Evolutionary conservation across 2,888 invertebrate species (phyloP), one percentile per base, ranked within the genome.

Genomic region (Parnassius mnemosyne): DNA sequence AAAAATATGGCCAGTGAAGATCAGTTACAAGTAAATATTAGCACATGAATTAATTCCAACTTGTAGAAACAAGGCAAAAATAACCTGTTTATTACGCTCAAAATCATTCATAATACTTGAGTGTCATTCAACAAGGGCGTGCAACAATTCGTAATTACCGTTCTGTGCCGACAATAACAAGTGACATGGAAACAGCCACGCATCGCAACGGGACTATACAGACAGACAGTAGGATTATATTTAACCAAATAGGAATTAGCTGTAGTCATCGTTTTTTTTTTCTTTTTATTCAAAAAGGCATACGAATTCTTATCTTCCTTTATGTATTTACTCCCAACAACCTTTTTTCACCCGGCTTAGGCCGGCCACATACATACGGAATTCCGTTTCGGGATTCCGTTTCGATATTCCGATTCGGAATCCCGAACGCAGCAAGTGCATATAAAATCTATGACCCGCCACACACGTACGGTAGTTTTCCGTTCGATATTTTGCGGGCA

Each of bases 1-100:
- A 7, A 34, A 7, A 34, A 34, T 5, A 3, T 34, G 34, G 7
- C 34, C 95, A 42, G 96, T 96, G 70, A 96, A 93, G 71, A 95
- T 95, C 95, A 80, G 42, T 91, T 87, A 44, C 12, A 25, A 13
- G 42, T 53, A 2, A 13, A 7, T 7, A 42, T 42, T n/a, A 44
- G 1, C 54, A 20, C 34, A 12, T 46, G 20, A 55, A 55, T 46
- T 20, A n/a, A n/a, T 54, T 55, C 20, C 20, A 34, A 34, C 34
- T 7, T 7, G 12, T 44, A 12, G 44, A 11, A 13, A 63, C 51
- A 41, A 42, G 20, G 51, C 52, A 55, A 55, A 55, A 51, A 55
- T 56, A 56, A 11, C 11, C 12, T 25, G 20, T 52, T 56, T 59
- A 55, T 52, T 13, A 53, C 13, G 51, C 13, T 10, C 50, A 47